Percentiles rank a stretch among this genome's conserved stretches.
Evolutionary conservation across 2,888 invertebrate species (phyloP).

Genomic region (Lasioglossum lativentre): DNA sequence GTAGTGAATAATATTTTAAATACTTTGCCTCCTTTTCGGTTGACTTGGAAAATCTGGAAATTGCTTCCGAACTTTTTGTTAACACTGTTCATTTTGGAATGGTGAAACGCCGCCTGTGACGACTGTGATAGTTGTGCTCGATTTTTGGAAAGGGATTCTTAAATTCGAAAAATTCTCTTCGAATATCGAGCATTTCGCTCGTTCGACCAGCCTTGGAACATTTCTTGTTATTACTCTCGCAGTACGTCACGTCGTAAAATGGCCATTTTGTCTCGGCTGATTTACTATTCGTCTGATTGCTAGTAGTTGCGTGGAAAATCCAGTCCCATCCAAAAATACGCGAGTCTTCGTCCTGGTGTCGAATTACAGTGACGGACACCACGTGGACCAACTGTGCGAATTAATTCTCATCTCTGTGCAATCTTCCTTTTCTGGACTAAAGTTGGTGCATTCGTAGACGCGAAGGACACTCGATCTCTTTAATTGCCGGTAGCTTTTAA

Average conservation of each 20-base stretch:
- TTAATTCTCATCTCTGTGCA: neutral
- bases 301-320: constrained; percentile 59
- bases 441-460: neutral
- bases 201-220: neutral
- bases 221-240: neutral
- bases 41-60: neutral
- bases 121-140: too few relatives aligned
- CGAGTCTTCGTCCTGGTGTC: constrained; percentile 74
- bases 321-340: constrained; percentile 77
- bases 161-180: neutral
- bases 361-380: constrained; percentile 71
- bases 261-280: neutral
- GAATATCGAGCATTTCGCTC: neutral
- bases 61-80: neutral
- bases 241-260: neutral
- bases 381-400: constrained; percentile 13
- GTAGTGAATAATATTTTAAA: neutral
- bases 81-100: neutral
- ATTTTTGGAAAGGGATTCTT: neutral
- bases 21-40: too few relatives aligned
- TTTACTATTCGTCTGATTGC: constrained; percentile 20
- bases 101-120: neutral
- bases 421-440: neutral
- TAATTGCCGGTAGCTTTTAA: neutral
- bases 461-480: neutral